A percentile compares a stretch with the other conserved stretches of the same genome.
These are phyloP conservation scores for Osmerus mordax DNA, from an alignment of 2,113 vertebrate species.

Conservation along the genomic window DNA sequence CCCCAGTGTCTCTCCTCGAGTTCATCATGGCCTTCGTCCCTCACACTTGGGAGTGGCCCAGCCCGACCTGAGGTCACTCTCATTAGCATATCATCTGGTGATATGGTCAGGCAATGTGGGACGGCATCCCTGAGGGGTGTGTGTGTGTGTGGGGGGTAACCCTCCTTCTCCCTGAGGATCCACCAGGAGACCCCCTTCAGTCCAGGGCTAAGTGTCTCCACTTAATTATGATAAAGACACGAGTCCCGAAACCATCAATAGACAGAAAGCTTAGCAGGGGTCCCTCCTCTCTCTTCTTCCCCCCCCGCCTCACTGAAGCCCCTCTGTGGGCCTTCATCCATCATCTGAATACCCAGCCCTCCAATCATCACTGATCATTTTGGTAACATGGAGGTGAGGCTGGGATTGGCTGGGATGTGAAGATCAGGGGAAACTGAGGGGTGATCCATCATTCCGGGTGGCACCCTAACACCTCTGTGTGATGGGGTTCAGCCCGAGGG, in stretches of 20 bases:
- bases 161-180: slow-evolving; percentile 67
- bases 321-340: slow-evolving; percentile 56
- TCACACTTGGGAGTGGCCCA: slow-evolving; percentile 59
- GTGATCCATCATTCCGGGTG: slow-evolving; percentile 73
- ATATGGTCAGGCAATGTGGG: slow-evolving; percentile 64
- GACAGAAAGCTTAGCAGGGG: slow-evolving; percentile 35
- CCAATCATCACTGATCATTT: slow-evolving; percentile 72
- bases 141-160: slow-evolving; percentile 58
- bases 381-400: slow-evolving; percentile 57
- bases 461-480: slow-evolving; percentile 68
- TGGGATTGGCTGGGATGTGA: slow-evolving; percentile 67
- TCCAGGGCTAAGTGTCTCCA: slow-evolving; percentile 74
- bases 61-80: slow-evolving; percentile 66
- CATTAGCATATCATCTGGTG: slow-evolving; percentile 77
- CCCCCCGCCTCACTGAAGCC: slow-evolving; percentile 15
- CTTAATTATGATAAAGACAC: slow-evolving; percentile 79
- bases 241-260: slow-evolving; percentile 60
- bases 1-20: slow-evolving; percentile 19
- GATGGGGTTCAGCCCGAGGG: slow-evolving; percentile 68
- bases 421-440: slow-evolving; percentile 64
- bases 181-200: slow-evolving; percentile 45
- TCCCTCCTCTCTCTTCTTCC: background rate
- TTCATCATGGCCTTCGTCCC: slow-evolving; percentile 52
- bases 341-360: slow-evolving; percentile 68
- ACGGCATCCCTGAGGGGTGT: slow-evolving; percentile 54